Conservation (phyloP, 2,113 vertebrate species). For the Leptosomus discolor region DNA sequence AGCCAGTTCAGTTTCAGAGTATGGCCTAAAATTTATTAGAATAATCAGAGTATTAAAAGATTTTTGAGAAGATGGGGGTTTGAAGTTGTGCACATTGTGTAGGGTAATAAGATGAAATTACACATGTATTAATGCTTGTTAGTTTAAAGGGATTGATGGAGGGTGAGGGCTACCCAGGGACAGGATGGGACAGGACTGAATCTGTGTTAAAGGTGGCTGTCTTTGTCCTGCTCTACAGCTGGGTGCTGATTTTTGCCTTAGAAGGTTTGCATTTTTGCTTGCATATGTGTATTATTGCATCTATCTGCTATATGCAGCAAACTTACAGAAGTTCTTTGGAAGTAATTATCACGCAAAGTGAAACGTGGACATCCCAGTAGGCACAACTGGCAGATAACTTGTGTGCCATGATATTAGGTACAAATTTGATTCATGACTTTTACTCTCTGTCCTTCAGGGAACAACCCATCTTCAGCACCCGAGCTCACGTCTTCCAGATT, state of each 20-base stretch:
- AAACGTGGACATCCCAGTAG: conserved; percentile 51
- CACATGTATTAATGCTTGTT: not conserved
- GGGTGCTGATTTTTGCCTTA: not conserved
- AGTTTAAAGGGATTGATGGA: not conserved
- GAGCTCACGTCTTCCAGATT: conserved; percentile 99
- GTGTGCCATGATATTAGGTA: conserved; percentile 54
- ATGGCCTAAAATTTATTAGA: not conserved
- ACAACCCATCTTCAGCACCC: conserved; percentile 97
- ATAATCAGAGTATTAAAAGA: not conserved
- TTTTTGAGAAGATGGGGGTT: not conserved
- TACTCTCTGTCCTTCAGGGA: conserved; percentile 86
- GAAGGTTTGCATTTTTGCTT: not conserved
- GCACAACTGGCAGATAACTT: conserved; percentile 47
- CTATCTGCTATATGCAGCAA: not conserved
- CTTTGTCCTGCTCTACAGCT: not conserved
- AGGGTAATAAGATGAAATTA: not conserved
- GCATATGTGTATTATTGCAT: not conserved
- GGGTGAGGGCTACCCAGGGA: not conserved
- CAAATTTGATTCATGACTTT: conserved; percentile 78
- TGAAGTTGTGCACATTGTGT: not conserved
- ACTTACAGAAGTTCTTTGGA: not conserved
- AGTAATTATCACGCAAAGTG: conserved; percentile 42
- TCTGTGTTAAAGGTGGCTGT: not conserved
- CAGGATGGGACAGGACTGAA: not conserved
- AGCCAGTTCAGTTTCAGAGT: not conserved